Percentiles rank a stretch among this genome's conserved stretches.
Evolutionary conservation across 2,797 vertebrate species (phyloP).

Genomic region (Ptychobarbus kaznakovi): DNA sequence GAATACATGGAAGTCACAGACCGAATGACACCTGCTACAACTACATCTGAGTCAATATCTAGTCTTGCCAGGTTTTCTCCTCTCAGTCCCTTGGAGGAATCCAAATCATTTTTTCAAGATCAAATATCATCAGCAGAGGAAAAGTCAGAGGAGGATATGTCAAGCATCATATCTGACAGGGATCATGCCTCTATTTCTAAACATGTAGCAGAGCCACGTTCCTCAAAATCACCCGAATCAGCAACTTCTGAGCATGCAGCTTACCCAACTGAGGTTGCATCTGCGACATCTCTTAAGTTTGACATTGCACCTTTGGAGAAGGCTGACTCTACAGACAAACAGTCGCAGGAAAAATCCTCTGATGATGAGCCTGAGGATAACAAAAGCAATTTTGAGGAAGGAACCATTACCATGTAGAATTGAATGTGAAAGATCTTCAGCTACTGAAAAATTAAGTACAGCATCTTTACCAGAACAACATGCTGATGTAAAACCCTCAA

Average conservation of each 20-base stretch:
- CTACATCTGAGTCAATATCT: slow-evolving; percentile 73
- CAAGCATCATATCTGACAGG: slow-evolving; percentile 75
- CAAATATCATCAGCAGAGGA: slow-evolving; percentile 68
- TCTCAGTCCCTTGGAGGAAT: slow-evolving; percentile 75
- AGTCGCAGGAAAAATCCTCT: slow-evolving; percentile 68
- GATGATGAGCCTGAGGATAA: slow-evolving; percentile 69
- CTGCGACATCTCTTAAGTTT: slow-evolving; percentile 73
- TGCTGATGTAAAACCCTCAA: slow-evolving; percentile 55
- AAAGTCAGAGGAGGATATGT: slow-evolving; percentile 67
- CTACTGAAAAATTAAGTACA: slow-evolving; percentile 61
- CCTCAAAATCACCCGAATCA: slow-evolving; percentile 39
- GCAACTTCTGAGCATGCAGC: slow-evolving; percentile 26
- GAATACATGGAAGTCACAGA: slow-evolving; percentile 91
- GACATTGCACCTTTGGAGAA: slow-evolving; percentile 80
- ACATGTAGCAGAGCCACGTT: slow-evolving; percentile 17
- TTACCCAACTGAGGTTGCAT: slow-evolving; percentile 61
- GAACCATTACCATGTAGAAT: slow-evolving; percentile 71
- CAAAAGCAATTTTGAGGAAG: slow-evolving; percentile 71
- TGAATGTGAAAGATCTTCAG: slow-evolving; percentile 75
- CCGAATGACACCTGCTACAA: slow-evolving; percentile 69
- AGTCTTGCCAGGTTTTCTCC: slow-evolving; percentile 76
- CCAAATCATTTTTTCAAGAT: slow-evolving; percentile 70
- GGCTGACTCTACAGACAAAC: slow-evolving; percentile 70
- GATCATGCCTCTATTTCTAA: slow-evolving; percentile 70
- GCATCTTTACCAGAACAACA: slow-evolving; percentile 57